Evolutionary conservation across 2,888 invertebrate genomes (phyloP).

Genomic region (Norana najaformis): DNA sequence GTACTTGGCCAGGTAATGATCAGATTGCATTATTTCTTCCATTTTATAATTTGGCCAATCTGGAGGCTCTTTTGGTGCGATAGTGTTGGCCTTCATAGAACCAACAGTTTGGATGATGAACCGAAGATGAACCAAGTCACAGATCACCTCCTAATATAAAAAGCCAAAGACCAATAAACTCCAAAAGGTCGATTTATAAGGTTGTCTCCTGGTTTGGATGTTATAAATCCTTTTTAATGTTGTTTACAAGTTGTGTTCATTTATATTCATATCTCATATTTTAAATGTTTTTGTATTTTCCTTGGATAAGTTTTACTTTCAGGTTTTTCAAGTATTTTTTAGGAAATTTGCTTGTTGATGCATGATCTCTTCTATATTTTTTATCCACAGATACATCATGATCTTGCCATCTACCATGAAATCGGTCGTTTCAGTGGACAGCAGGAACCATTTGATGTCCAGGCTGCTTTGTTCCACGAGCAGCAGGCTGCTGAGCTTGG

Average conservation of each 20-base stretch:
- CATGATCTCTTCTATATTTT: neutral
- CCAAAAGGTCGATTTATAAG: neutral
- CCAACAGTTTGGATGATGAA: no score
- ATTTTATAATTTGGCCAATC: neutral
- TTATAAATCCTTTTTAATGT: neutral
- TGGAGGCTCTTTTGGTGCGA: no score
- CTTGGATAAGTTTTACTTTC: neutral
- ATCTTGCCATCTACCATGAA: conserved; percentile 68
- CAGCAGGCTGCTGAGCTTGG: conserved; percentile 66
- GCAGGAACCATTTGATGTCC: conserved; percentile 65
- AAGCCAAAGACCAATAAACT: neutral
- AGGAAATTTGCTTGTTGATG: neutral
- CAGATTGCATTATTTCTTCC: neutral
- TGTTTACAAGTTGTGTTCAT: neutral
- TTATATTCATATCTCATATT: neutral
- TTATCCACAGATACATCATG: conserved; percentile 64
- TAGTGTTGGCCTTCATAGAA: no score
- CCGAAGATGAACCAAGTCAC: no score
- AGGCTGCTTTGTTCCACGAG: conserved; percentile 65
- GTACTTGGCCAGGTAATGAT: conserved; percentile 63
- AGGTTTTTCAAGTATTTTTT: neutral
- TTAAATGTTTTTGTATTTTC: neutral
- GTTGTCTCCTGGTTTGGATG: neutral
- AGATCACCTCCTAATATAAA: neutral
- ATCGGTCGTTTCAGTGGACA: conserved; percentile 63